Evolutionary conservation across 2,888 invertebrate species (phyloP), one percentile per base, ranked within the genome.

Genomic region (Habroteleia sp.): DNA sequence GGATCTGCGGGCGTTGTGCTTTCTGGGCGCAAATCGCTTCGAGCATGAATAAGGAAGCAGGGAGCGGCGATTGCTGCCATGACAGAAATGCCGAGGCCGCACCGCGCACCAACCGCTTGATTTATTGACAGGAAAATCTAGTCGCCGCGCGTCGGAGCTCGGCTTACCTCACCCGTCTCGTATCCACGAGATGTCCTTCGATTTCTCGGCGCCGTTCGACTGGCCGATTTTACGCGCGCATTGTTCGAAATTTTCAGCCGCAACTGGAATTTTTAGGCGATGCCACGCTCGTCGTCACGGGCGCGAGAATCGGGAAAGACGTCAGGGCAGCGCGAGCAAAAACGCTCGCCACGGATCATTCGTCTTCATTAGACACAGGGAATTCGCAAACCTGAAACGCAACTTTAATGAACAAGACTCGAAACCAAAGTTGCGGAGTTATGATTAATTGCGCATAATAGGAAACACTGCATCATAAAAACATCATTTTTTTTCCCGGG

Each of bases 101-200:
- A 76, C 81, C 77, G 81, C 81, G 81, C 80, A 62, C 42, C 79
- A 78, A 79, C 80, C 71, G 77, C 80, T 86, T 88, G 88, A 88
- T 88, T 88, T 88, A 88, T 88, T 85, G 88, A 87, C 87, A 88
- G 87, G 87, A 88, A 88, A 88, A 88, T 87, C 87, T 87, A 88
- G 87, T 87, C 85, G 82, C 74, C 80, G 81, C 80, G 80, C 79
- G 77, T 74, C 79, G 78, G 69, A 78, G 79, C 79, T 79, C 78
- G 62, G 79, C 82, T 83, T 81, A 80, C 82, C 82, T 83, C 84
- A 80, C 81, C 80, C 46, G 65, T 54, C 71, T 77, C 74, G 66
- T 74, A 72, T 77, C 56, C 63, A 23, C 41, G 52, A 54, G 68
- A 60, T 74, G 76, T 74, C 76, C 74, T 76, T 73, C 60, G 65